Percentiles rank a stretch among this genome's conserved stretches.
These are phyloP conservation scores for Notechis scutatus DNA, from an alignment of 2,113 vertebrate genomes.

Conservation along the genomic window DNA sequence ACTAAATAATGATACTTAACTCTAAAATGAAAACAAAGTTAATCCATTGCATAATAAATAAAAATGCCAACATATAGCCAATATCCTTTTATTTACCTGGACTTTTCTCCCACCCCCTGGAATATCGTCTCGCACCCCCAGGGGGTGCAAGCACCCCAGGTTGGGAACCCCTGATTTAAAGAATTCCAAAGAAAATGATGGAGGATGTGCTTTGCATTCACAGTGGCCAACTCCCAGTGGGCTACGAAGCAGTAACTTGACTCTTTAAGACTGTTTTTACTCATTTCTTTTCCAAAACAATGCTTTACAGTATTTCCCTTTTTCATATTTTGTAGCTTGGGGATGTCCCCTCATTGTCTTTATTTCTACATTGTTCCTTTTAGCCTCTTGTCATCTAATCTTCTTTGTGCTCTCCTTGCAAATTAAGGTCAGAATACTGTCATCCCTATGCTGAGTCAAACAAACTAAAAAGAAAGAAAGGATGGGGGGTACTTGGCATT, in stretches of 20 bases:
- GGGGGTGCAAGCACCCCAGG: no score
- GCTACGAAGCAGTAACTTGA: not conserved
- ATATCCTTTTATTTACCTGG: no score
- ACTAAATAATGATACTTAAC: no score
- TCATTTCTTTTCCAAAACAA: not conserved
- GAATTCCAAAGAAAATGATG: not conserved
- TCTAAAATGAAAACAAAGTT: no score
- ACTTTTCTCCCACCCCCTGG: no score
- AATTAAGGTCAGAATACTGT: constrained; percentile 48
- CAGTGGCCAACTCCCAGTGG: not conserved
- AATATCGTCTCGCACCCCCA: no score
- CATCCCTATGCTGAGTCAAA: constrained; percentile 32
- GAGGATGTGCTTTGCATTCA: not conserved
- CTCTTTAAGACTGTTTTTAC: not conserved
- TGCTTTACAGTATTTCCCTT: not conserved
- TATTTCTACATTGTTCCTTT: constrained; percentile 6
- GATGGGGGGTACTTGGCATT: constrained; percentile 33
- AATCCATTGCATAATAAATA: no score
- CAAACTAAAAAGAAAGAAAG: constrained; percentile 3
- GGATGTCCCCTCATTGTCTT: not conserved
- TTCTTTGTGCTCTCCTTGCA: constrained; percentile 29
- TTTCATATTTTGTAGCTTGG: not conserved
- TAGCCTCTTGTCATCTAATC: constrained; percentile 10
- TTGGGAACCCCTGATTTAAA: not conserved
- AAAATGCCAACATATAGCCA: no score